Evolutionary conservation across 2,888 invertebrate genomes (phyloP).

Genomic region (Crioceris asparagi): DNA sequence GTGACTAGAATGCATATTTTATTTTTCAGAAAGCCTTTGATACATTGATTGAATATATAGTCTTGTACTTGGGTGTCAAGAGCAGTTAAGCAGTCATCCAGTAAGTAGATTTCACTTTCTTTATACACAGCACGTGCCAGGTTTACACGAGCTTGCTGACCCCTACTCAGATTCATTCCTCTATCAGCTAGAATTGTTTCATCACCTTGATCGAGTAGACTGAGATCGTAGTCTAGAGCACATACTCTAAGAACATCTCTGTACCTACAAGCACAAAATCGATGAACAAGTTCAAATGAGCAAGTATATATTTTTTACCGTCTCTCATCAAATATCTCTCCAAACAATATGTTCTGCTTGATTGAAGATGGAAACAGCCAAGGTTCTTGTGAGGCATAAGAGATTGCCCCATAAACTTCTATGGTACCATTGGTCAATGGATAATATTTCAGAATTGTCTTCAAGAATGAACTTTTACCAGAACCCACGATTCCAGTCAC

Average conservation of each 20-base stretch:
- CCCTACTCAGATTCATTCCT: constrained; percentile 52
- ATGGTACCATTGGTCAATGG: constrained; percentile 33
- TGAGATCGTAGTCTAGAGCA: constrained; percentile 44
- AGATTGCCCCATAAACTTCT: constrained; percentile 40
- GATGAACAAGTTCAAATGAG: not conserved
- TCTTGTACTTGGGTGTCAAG: constrained; percentile 26
- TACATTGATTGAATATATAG: constrained; percentile 26
- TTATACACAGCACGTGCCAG: constrained; percentile 29
- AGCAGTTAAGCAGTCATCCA: constrained; percentile 29
- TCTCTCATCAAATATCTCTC: constrained; percentile 45
- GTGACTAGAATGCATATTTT: constrained; percentile 28
- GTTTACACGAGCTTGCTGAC: constrained; percentile 36
- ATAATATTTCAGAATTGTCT: constrained; percentile 37
- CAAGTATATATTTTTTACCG: constrained; percentile 35
- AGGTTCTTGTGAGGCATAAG: constrained; percentile 52
- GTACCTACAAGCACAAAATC: constrained; percentile 27
- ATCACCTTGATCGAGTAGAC: constrained; percentile 30
- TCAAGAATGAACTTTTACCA: constrained; percentile 47
- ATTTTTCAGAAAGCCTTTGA: constrained; percentile 24
- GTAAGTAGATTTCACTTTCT: constrained; percentile 28
- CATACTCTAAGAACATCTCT: constrained; percentile 34
- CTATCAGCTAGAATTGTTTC: constrained; percentile 50
- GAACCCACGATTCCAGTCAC: constrained; percentile 57
- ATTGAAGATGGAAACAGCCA: constrained; percentile 52
- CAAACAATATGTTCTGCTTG: constrained; percentile 69